phyloP scores from a whole-genome alignment of 1,140 invertebrate genomes.

The Atta colombica region DNA sequence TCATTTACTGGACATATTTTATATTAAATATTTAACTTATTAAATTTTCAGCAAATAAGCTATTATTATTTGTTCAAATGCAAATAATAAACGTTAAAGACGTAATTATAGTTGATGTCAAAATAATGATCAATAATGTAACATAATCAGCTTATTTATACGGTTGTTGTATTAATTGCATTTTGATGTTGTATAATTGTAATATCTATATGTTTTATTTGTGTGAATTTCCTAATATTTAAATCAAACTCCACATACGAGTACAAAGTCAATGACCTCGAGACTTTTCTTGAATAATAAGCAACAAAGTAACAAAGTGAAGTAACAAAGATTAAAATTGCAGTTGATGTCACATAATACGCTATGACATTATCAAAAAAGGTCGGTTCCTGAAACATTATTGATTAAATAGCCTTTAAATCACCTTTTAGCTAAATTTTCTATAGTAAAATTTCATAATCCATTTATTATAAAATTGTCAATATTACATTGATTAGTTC shows the following conservation, averaged over 20 bases:
- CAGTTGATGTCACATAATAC: slow-evolving; percentile 15
- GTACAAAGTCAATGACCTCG: not conserved
- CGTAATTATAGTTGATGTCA: no score
- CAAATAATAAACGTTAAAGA: no score
- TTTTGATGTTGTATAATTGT: not conserved
- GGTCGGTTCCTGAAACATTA: slow-evolving; percentile 56
- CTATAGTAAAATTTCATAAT: not conserved
- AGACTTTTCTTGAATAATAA: slow-evolving; percentile 50
- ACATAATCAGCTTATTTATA: no score
- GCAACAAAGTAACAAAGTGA: not conserved
- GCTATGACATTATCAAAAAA: slow-evolving; percentile 75
- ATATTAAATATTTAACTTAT: no score
- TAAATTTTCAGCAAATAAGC: no score
- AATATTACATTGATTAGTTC: not conserved
- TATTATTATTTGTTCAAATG: no score
- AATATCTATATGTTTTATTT: not conserved
- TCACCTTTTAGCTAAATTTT: not conserved
- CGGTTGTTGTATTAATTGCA: no score
- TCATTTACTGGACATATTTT: no score
- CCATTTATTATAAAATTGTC: slow-evolving; percentile 5
- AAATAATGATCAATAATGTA: no score
- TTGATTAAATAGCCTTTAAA: not conserved
- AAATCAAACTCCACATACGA: not conserved
- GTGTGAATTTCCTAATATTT: not conserved
- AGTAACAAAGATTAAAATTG: not conserved